These are phyloP conservation scores for Protophormia terraenovae DNA, from an alignment of 2,888 invertebrate genomes.

Conservation along the genomic window DNA sequence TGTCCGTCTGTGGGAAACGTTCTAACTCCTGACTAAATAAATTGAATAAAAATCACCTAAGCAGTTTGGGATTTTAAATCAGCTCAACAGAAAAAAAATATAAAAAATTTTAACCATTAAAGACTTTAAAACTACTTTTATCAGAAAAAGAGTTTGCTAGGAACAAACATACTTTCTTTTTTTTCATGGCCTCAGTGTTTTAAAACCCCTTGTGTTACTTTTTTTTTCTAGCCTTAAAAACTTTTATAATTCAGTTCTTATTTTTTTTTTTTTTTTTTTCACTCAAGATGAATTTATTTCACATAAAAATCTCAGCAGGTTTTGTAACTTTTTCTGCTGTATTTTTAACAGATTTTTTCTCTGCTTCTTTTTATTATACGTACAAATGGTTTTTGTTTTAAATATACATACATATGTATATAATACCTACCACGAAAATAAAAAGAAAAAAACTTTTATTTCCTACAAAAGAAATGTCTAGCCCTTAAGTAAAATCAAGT, in stretches of 20 bases:
- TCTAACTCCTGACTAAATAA: too few species aligned
- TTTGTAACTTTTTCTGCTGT: neutral
- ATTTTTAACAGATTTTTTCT: neutral
- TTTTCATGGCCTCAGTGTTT: too few species aligned
- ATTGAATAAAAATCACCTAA: too few species aligned
- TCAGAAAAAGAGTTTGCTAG: too few species aligned
- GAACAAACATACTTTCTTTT: too few species aligned
- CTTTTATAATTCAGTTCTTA: neutral
- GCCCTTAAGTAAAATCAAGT: conserved; percentile 43
- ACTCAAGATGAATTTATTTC: neutral
- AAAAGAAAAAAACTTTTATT: neutral
- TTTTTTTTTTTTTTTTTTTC: neutral
- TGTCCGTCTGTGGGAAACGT: too few species aligned
- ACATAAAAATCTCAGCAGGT: conserved; percentile 6
- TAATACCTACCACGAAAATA: neutral
- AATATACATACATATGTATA: neutral
- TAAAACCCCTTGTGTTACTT: neutral
- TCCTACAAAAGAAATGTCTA: neutral
- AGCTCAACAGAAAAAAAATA: too few species aligned
- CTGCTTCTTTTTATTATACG: neutral
- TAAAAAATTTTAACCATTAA: too few species aligned
- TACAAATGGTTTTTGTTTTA: conserved; percentile 14
- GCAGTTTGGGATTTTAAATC: too few species aligned
- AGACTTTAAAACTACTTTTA: too few species aligned
- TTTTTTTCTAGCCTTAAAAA: neutral